phyloP scores from a whole-genome alignment of 53 echinoderm and acorn worm species.

The Holothuria leucospilota region DNA sequence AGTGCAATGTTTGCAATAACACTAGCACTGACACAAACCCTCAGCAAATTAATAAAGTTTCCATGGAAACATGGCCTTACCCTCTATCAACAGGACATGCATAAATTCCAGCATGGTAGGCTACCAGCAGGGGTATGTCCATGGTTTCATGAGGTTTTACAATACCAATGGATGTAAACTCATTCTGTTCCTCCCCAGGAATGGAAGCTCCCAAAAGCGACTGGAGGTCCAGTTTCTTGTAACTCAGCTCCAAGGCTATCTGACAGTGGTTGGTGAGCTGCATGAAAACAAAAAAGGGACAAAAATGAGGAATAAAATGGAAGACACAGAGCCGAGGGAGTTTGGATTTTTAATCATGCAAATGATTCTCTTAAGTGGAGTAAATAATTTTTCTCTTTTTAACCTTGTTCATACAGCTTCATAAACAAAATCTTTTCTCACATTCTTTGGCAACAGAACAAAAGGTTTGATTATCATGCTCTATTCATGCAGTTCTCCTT shows the following conservation, averaged over 20 bases:
- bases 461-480: no score
- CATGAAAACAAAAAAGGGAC: neutral
- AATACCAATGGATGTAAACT: constrained; percentile 71
- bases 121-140: constrained; percentile 84
- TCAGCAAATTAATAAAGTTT: neutral
- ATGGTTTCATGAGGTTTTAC: constrained; percentile 71
- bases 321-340: neutral
- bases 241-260: constrained; percentile 82
- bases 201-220: constrained; percentile 81
- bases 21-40: neutral
- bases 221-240: constrained; percentile 96
- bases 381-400: no score
- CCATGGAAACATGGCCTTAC: constrained; percentile 55
- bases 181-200: constrained; percentile 86
- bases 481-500: no score
- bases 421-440: no score
- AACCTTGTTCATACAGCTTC: no score
- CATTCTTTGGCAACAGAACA: no score
- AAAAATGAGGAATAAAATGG: neutral
- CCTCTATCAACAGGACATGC: constrained; percentile 92
- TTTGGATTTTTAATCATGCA: neutral
- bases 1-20: neutral
- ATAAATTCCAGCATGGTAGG: constrained; percentile 90
- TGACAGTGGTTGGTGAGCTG: constrained; percentile 85
- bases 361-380: no score